Base-by-base conservation (phyloP, 2,888 invertebrate species). In the Cataglyphis cursor region DNA sequence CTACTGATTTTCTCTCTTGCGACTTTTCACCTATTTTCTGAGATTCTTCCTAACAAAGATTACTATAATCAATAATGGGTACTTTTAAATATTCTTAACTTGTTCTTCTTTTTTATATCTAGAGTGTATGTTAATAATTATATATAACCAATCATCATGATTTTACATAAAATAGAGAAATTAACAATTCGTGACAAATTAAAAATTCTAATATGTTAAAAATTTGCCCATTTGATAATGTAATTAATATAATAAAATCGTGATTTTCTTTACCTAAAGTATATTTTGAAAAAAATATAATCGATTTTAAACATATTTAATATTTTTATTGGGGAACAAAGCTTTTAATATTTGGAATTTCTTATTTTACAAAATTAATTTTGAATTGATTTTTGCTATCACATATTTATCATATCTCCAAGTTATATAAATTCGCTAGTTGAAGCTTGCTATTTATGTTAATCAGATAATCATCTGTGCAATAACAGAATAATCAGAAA, bases 1-100 rank as follows among this genome's bases (percentile, higher is more conserved):
- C 66, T 78, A 28, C 41, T 59, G 74, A 80, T 80, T 76, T 1
- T 51, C 51, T 51, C n/a, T n/a, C 64, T 44, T 41, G 73, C 59
- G 41, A 78, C 21, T 76, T 44, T 41, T 41, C 44, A 9, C 5
- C 10, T 6, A 59, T 35, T 70, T 44, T 59, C 38, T 31, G 10
- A 21, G n/a, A 68, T n/a, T 31, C n/a, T n/a, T 12, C 21, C 10
- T n/a, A 54, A 44, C 15, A 15, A 48, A 8, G 9, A 12, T 76
- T 64, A 35, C 3, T 48, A 21, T 0, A 15, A 18, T n/a, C 24
- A 10, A 31, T 15, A 44, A 21, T 35, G 3, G 3, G 0, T 59
- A 31, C 3, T 21, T 57, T 57, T 57, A 21, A 3, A 57, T 21
- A 51, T 51, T n/a, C 21, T 57, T 12, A 57, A 57, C 12, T 54